Evolutionary conservation across 2,113 vertebrate genomes (phyloP).

Genomic region (Pteropus alecto): DNA sequence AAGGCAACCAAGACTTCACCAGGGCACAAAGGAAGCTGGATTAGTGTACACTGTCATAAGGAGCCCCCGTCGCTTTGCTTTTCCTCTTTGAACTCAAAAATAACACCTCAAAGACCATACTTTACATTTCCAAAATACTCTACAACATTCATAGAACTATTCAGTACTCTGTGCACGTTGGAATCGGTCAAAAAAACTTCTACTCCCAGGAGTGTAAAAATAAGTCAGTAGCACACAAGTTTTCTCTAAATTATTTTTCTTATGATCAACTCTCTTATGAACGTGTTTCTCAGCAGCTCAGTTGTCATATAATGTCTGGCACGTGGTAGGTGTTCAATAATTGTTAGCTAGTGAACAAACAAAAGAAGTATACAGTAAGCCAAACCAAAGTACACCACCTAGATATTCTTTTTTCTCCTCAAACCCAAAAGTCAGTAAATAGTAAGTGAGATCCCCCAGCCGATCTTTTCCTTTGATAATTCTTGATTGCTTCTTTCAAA

Average conservation of each 20-base stretch:
- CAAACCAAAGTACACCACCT: background rate
- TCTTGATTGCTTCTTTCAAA: background rate
- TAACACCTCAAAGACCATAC: background rate
- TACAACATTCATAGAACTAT: background rate
- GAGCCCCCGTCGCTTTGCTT: background rate
- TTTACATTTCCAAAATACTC: constrained; percentile 15
- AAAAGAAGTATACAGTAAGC: background rate
- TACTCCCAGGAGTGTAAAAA: background rate
- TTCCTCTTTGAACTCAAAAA: constrained; percentile 17
- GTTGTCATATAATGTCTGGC: background rate
- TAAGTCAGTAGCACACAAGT: background rate
- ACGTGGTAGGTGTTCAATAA: background rate
- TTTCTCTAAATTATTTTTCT: constrained; percentile 10
- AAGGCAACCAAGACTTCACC: background rate
- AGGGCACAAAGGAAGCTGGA: background rate
- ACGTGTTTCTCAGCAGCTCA: background rate
- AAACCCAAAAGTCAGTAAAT: background rate
- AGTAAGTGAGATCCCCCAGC: background rate
- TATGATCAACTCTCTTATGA: background rate
- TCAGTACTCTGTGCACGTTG: background rate
- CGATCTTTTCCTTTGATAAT: background rate
- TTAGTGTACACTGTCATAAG: background rate
- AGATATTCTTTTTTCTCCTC: background rate
- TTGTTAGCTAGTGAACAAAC: background rate
- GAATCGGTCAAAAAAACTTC: background rate